These are phyloP conservation scores for Neopelma chrysocephalum DNA, from an alignment of 2,797 vertebrate species.

Conservation along the genomic window DNA sequence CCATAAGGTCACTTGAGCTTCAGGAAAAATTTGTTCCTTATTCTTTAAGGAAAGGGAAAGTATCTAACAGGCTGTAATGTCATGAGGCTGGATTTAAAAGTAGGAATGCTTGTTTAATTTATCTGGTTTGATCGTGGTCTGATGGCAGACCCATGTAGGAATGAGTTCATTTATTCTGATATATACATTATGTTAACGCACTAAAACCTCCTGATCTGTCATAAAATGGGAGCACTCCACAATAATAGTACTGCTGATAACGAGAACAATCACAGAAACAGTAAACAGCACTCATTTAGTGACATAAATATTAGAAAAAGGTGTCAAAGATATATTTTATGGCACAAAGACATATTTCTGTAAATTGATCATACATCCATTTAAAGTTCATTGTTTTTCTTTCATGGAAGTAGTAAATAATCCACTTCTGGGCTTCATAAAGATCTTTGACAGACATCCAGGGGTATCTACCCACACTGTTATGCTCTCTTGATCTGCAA, in stretches of 20 bases:
- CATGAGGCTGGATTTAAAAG: neutral
- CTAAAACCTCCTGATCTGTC: neutral
- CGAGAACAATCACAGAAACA: neutral
- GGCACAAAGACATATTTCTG: neutral
- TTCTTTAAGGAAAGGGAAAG: neutral
- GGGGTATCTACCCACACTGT: neutral
- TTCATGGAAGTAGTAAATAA: constrained; percentile 55
- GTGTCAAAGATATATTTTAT: neutral
- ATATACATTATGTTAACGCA: neutral
- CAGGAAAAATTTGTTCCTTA: neutral
- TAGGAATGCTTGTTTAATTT: neutral
- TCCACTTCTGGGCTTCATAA: neutral
- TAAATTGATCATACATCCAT: neutral
- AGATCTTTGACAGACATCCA: constrained; percentile 2
- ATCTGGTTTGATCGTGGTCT: neutral
- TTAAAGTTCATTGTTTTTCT: constrained; percentile 10
- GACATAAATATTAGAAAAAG: neutral
- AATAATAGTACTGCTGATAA: neutral
- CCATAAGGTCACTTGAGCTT: neutral
- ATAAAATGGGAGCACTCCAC: neutral
- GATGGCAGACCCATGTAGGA: neutral
- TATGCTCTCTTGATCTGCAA: neutral
- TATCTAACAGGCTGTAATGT: neutral
- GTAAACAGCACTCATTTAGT: neutral
- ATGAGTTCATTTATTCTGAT: neutral